Evolutionary conservation across 2,113 vertebrate species (phyloP), one percentile per base, ranked within the genome.

Genomic region (Notothenia coriiceps): DNA sequence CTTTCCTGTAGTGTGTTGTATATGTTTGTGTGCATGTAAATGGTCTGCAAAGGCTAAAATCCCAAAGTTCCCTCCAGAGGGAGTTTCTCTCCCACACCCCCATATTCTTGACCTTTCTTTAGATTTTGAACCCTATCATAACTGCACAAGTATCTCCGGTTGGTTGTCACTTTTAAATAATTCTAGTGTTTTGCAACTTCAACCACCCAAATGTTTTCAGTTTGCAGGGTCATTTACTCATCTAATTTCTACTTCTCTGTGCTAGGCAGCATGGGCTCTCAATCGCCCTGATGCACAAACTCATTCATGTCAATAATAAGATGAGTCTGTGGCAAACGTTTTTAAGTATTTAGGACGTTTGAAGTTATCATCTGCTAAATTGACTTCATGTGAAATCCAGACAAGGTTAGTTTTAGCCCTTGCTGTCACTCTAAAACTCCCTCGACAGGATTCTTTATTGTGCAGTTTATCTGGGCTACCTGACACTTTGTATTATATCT

Each of bases 241-340:
- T 73, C 33, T 65, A 64, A 68, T 61, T 69, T 22, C 25, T n/a
- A 49, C 10, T 54, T 54, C 46, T 69, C 44, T 77, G 63, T 46
- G n/a, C 25, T 71, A n/a, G 62, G 65, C 47, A 40, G n/a, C 4
- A 7, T 17, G 6, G n/a, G 49, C 29, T 73, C 17, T 64, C 43
- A 20, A 33, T 68, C 12, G 17, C 62, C n/a, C 22, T 18, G n/a
- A 43, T 43, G 47, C 20, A 18, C 54, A 13, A 62, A 67, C n/a
- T 15, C 33, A 52, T 70, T 71, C 6, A 33, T 60, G 25, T 79
- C 79, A 77, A 60, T 63, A 63, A 80, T 76, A 46, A 66, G 54
- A 75, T 65, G 68, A 67, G 62, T 79, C 33, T 54, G 40, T 70
- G 60, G 12, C 11, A n/a, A 67, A 52, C 7, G 12, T 51, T 46